Evolutionary conservation across 2,797 vertebrate genomes (phyloP).

Genomic region (Dendrocincla tyrannina): DNA sequence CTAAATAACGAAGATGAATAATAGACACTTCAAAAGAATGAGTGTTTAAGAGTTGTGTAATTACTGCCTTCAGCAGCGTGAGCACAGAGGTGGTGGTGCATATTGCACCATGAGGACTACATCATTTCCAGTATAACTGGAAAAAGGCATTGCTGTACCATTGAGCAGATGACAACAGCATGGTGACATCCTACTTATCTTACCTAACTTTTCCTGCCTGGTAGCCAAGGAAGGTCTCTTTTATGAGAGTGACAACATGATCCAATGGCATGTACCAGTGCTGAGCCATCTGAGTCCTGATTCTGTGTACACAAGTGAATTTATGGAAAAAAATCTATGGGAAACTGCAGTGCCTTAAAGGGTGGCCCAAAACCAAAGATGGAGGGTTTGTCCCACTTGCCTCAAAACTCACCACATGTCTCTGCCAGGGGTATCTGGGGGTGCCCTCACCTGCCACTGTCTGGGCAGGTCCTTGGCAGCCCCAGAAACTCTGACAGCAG

Average conservation of each 20-base stretch:
- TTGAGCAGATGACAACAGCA: neutral
- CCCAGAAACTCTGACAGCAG: fast-evolving
- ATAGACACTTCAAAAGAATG: neutral
- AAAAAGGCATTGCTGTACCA: neutral
- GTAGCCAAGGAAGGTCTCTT: neutral
- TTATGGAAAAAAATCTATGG: neutral
- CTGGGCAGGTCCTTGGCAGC: neutral
- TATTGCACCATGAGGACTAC: neutral
- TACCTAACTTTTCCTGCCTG: neutral
- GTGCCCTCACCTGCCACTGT: no score
- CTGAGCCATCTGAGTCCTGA: neutral
- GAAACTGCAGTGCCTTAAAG: fast-evolving
- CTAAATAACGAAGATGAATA: neutral
- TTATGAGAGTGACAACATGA: neutral
- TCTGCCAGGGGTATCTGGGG: neutral
- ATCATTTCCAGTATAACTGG: neutral
- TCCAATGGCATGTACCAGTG: fast-evolving
- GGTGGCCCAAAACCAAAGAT: neutral
- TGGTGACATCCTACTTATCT: neutral
- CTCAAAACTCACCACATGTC: fast-evolving
- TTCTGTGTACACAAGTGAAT: neutral
- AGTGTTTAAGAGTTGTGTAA: neutral
- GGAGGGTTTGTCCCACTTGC: neutral
- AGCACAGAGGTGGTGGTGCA: neutral
- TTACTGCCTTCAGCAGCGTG: neutral